phyloP scores from a whole-genome alignment of 2,888 invertebrate genomes.

The Cremastinae sp. region DNA sequence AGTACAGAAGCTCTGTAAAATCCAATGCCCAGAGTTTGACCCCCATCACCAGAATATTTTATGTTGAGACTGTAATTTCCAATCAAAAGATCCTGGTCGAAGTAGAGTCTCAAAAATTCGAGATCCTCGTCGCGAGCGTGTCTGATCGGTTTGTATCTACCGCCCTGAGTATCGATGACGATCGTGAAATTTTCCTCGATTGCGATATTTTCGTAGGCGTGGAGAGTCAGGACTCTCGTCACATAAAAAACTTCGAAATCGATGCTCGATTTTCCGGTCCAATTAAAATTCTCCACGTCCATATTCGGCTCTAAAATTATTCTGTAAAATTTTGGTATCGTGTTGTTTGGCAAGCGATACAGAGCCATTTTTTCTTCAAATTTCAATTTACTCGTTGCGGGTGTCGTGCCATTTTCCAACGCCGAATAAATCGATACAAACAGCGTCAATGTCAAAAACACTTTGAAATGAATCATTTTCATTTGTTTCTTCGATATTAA shows the following conservation, averaged over 20 bases:
- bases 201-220: conserved; percentile 46
- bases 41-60: conserved; percentile 82
- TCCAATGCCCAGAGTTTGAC: conserved; percentile 84
- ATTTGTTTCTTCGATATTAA: background rate
- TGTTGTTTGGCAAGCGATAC: conserved; percentile 82
- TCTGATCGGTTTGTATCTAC: conserved; percentile 38
- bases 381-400: background rate
- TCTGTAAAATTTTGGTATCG: conserved; percentile 82
- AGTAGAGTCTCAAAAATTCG: conserved; percentile 57
- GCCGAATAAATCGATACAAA: too few relatives aligned
- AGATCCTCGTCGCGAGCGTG: conserved; percentile 52
- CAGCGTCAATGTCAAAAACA: too few relatives aligned
- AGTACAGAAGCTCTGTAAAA: conserved; percentile 85
- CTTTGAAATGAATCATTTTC: background rate
- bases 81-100: conserved; percentile 49
- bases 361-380: conserved; percentile 18
- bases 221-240: conserved; percentile 51
- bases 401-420: background rate
- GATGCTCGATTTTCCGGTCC: conserved; percentile 63
- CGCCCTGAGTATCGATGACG: conserved; percentile 46
- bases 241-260: conserved; percentile 60
- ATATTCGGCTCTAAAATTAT: conserved; percentile 82
- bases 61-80: conserved; percentile 83
- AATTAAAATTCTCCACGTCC: conserved; percentile 70
- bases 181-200: conserved; percentile 57